Conservation (phyloP, 2,797 vertebrate species). For the Halcyon smyrnensis region DNA sequence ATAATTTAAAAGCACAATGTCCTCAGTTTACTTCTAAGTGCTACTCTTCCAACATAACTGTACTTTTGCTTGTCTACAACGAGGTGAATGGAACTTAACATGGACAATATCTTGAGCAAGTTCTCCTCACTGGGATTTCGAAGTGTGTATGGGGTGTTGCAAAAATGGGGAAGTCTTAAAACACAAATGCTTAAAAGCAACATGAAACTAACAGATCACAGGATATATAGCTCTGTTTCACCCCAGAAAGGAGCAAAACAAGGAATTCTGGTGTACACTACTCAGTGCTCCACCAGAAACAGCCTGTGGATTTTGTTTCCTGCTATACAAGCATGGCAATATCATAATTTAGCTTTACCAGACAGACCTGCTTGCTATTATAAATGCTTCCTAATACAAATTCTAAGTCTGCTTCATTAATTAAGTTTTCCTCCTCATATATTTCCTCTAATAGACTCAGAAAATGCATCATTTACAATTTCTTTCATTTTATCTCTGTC, state of each 20-base stretch:
- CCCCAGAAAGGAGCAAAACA: neutral
- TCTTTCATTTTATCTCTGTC: neutral
- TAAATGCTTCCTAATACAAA: neutral
- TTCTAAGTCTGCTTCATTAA: neutral
- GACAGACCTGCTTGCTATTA: neutral
- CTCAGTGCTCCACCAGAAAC: neutral
- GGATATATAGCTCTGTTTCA: neutral
- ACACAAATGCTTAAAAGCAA: neutral
- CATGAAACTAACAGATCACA: neutral
- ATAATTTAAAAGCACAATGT: neutral
- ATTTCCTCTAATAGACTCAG: neutral
- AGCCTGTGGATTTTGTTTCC: neutral
- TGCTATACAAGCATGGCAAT: neutral
- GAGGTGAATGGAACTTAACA: neutral
- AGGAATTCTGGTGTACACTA: accelerated
- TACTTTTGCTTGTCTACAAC: neutral
- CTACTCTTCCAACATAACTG: neutral
- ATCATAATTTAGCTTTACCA: neutral
- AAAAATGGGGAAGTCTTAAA: neutral
- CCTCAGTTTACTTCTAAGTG: neutral
- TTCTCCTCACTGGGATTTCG: neutral
- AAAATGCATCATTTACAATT: neutral
- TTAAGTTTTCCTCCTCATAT: neutral
- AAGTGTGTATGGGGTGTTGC: neutral
- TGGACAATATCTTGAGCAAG: neutral